phyloP scores from a whole-genome alignment of 2,888 invertebrate genomes.

The Meiosimyza decipiens region DNA sequence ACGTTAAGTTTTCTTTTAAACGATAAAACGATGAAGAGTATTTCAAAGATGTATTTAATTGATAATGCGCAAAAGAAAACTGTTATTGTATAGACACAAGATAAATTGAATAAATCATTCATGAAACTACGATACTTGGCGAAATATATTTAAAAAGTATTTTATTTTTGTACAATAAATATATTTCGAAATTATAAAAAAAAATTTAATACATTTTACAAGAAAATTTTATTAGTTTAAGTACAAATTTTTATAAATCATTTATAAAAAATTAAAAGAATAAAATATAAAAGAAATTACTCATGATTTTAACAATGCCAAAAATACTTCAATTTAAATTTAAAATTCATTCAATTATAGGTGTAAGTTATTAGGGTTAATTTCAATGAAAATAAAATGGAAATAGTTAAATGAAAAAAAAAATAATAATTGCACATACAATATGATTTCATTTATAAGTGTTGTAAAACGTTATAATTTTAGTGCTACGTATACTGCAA shows the following conservation, averaged over 20 bases:
- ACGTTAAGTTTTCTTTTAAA: too few species aligned
- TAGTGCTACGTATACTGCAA: conserved; percentile 2
- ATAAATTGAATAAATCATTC: too few species aligned
- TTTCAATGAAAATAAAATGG: too few species aligned
- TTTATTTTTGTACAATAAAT: not conserved
- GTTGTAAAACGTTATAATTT: not conserved
- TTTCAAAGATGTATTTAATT: too few species aligned
- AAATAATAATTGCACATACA: not conserved
- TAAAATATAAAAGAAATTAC: conserved; percentile 1
- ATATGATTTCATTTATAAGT: not conserved
- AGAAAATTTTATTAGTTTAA: conserved; percentile 25
- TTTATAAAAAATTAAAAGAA: not conserved
- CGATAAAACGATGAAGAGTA: too few species aligned
- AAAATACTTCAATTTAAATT: conserved; percentile 24
- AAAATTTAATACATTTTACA: conserved; percentile 5
- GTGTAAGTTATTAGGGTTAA: not conserved
- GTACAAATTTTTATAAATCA: conserved; percentile 16
- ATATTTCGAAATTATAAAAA: conserved; percentile 12
- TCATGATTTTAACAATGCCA: conserved; percentile 17
- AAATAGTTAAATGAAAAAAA: not conserved
- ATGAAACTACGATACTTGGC: too few species aligned
- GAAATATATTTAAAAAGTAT: not conserved
- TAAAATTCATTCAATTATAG: not conserved
- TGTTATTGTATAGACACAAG: too few species aligned
- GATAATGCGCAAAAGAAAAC: too few species aligned